Conservation (phyloP, 2,888 invertebrate genomes). For the Saturnia japonica region DNA sequence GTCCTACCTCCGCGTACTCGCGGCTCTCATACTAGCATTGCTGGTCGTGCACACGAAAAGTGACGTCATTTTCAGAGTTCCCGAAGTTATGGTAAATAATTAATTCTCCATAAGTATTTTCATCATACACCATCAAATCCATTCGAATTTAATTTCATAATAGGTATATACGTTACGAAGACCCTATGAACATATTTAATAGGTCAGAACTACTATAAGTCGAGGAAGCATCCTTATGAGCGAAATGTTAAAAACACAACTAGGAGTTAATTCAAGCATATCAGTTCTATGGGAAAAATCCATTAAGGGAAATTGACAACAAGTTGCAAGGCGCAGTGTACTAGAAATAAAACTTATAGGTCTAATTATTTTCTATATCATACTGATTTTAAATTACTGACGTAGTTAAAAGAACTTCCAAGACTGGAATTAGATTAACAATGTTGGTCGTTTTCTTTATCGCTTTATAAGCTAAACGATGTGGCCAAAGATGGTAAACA, state of each 20-base stretch:
- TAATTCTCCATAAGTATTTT: slow-evolving; percentile 5
- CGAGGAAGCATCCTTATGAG: neutral
- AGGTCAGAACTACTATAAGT: neutral
- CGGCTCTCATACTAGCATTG: slow-evolving; percentile 36
- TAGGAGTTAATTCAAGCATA: too few relatives aligned
- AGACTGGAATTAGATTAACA: neutral
- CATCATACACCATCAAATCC: too few relatives aligned
- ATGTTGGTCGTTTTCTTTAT: neutral
- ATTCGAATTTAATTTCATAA: neutral
- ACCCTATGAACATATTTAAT: neutral
- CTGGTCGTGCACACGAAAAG: slow-evolving; percentile 28
- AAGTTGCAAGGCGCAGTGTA: too few relatives aligned
- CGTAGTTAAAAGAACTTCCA: neutral
- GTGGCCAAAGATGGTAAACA: neutral
- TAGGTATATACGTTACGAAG: too few relatives aligned
- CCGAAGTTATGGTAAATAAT: slow-evolving; percentile 65
- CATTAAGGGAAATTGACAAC: too few relatives aligned
- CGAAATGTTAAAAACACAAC: neutral
- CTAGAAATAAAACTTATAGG: too few relatives aligned
- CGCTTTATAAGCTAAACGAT: neutral
- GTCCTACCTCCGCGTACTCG: slow-evolving; percentile 28
- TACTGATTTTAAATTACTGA: too few relatives aligned
- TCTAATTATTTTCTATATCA: too few relatives aligned
- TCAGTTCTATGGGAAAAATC: too few relatives aligned
- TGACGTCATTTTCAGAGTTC: slow-evolving; percentile 73